Percentiles rank a stretch among this genome's conserved stretches.
phyloP scores from a whole-genome alignment of 2,113 vertebrate species.

The Embiotoca jacksoni region DNA sequence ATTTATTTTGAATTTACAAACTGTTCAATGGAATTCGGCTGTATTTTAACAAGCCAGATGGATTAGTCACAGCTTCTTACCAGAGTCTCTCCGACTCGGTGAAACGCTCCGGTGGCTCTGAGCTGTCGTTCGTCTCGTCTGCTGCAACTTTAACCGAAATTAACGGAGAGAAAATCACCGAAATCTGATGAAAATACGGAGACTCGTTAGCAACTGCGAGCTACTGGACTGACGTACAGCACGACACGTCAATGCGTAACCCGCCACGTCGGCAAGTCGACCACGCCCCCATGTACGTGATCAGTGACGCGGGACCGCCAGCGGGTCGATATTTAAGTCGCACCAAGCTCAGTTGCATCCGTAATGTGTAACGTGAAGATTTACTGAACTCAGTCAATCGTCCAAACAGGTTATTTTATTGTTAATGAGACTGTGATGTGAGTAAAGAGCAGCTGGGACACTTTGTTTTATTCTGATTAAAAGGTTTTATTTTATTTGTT shows the following conservation, averaged over 20 bases:
- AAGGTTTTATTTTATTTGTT: no score
- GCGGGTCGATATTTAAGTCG: no score
- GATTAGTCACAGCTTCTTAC: not conserved
- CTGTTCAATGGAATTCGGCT: not conserved
- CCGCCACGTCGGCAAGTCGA: slow-evolving; percentile 31
- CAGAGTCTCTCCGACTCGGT: fast-evolving
- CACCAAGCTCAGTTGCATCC: no score
- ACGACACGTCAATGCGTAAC: not conserved
- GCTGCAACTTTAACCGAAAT: not conserved
- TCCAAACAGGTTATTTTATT: no score
- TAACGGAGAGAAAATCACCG: fast-evolving
- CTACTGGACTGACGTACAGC: not conserved
- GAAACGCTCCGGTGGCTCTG: not conserved
- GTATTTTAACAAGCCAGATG: no score
- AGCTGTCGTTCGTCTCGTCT: not conserved
- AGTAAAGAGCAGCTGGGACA: no score
- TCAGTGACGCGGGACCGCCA: not conserved
- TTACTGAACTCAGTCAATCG: no score
- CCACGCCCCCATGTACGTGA: not conserved
- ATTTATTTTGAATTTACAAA: not conserved
- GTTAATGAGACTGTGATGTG: no score
- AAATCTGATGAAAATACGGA: fast-evolving
- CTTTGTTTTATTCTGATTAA: no score
- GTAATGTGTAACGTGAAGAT: no score
- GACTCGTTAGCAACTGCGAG: not conserved